phyloP scores from a whole-genome alignment of 2,888 invertebrate species.

The Lasius platythorax region DNA sequence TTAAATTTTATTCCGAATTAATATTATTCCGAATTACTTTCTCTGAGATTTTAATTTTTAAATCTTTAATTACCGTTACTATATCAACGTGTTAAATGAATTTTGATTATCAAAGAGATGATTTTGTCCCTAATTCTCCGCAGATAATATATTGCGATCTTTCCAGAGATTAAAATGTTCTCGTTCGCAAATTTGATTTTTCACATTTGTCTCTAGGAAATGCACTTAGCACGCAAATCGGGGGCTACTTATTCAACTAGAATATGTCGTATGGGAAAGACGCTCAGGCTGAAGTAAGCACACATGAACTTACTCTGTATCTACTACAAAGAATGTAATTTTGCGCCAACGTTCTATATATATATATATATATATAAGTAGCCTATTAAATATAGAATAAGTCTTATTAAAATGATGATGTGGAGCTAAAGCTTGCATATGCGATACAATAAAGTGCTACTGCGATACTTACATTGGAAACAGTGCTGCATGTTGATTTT shows the following conservation, averaged over 20 bases:
- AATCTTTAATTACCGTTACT: not conserved
- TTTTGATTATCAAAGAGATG: not conserved
- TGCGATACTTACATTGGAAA: constrained; percentile 78
- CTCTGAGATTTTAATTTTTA: not conserved
- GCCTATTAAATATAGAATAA: constrained; percentile 30
- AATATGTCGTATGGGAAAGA: constrained; percentile 16
- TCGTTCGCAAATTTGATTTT: constrained; percentile 1
- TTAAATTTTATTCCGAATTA: not conserved
- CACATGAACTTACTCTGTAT: constrained; percentile 24
- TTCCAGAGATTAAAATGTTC: not conserved
- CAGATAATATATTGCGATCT: not conserved
- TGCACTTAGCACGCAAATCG: constrained; percentile 40
- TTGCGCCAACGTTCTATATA: not conserved
- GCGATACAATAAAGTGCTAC: constrained; percentile 76
- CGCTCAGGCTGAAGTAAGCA: constrained; percentile 26
- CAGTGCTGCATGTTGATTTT: constrained; percentile 75
- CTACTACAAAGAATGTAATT: constrained; percentile 16
- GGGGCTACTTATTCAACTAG: constrained; percentile 30
- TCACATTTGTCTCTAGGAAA: constrained; percentile 9
- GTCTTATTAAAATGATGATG: constrained; percentile 59
- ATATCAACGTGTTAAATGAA: not conserved
- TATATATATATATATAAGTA: not conserved
- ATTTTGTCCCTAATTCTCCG: not conserved
- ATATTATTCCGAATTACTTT: constrained; percentile 3
- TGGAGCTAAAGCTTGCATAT: constrained; percentile 73